These are phyloP conservation scores for Amphiprion clarkii DNA, from an alignment of 2,797 vertebrate genomes.

Conservation along the genomic window DNA sequence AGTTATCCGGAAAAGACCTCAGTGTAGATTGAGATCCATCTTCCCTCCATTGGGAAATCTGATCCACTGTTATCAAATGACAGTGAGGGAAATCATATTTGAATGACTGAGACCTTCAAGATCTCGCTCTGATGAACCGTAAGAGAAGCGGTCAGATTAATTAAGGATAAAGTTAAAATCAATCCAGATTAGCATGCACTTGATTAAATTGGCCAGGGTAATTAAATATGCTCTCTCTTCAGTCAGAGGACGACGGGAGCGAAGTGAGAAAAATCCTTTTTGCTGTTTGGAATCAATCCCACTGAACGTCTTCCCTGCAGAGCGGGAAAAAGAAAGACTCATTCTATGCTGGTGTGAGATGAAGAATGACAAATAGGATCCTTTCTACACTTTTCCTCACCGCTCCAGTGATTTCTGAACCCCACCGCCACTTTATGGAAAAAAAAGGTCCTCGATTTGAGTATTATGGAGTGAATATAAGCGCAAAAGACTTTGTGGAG, in stretches of 20 bases:
- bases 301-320: not conserved
- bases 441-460: not conserved
- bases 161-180: slow-evolving; percentile 62
- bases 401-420: slow-evolving; percentile 1
- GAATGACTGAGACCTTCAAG: slow-evolving; percentile 6
- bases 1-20: too few species aligned
- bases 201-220: slow-evolving; percentile 51
- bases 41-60: not conserved
- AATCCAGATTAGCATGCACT: slow-evolving; percentile 59
- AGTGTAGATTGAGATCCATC: too few species aligned
- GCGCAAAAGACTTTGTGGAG: slow-evolving; percentile 17
- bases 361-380: slow-evolving; percentile 21
- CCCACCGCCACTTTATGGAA: not conserved
- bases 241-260: slow-evolving; percentile 9
- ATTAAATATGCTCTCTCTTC: slow-evolving; percentile 47
- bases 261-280: slow-evolving; percentile 24
- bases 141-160: slow-evolving; percentile 38
- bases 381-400: not conserved
- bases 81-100: not conserved
- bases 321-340: not conserved
- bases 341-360: slow-evolving; percentile 13
- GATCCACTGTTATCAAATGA: not conserved
- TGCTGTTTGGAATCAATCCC: slow-evolving; percentile 7
- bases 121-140: slow-evolving; percentile 11
- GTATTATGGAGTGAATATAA: not conserved